Base-by-base conservation (phyloP, 2,888 invertebrate genomes). In the Apamea sordens region DNA sequence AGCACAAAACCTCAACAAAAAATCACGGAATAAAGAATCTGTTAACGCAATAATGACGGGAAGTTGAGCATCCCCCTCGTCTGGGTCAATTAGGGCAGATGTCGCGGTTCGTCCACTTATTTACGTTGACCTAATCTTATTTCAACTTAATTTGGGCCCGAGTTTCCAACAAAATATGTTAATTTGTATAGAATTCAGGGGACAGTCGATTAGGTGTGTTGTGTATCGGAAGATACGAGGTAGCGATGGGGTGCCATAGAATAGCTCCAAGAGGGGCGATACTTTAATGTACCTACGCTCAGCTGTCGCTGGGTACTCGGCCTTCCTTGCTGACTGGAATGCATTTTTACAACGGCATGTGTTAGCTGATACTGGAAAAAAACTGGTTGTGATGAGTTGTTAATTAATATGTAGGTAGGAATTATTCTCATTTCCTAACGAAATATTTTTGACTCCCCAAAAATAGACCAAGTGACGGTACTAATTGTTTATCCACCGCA, bases 91-190 rank as follows among this genome's bases (percentile, higher is more conserved):
- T 92, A 91, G 90, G 89, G 83, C 89, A 88, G 89, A 89, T 86
- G 91, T 87, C 89, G 84, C 80, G 84, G 82, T 65, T 90, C 87
- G 83, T 81, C 76, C 78, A 83, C 91, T 92, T 93, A 92, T 93
- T 93, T 92, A 90, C 91, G 90, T 90, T 85, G 89, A 91, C 92
- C 92, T 91, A 93, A 93, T 93, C 92, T 92, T 92, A 92, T 92
- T 93, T 91, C 87, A 91, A 92, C 91, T 93, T 92, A 92, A 93
- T 93, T 92, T 89, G 87, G 83, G 74, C 88, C 88, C 87, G 88
- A 92, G 92, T 90, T 93, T 89, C 86, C 89, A 80, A 83, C 92
- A 92, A 92, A 94, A 93, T 94, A 94, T 94, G 93, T 93, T 93
- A 94, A 94, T 93, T 93, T 88, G 78, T 85, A 90, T 89, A 84